Conservation (phyloP, 2,797 vertebrate genomes). For the Basileuterus tristriatus region DNA sequence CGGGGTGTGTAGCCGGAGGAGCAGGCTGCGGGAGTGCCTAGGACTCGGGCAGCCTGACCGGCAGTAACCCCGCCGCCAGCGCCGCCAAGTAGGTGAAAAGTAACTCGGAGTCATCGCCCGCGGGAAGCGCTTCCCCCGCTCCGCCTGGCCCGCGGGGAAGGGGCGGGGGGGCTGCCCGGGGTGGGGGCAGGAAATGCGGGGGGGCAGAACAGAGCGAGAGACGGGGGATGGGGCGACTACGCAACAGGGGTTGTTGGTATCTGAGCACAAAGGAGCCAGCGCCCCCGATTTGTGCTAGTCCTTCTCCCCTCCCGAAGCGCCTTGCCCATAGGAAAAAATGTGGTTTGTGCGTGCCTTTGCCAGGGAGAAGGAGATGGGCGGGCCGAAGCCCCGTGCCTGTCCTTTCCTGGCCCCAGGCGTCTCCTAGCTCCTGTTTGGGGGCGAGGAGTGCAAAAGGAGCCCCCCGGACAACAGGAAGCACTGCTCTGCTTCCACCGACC, state of each 20-base stretch:
- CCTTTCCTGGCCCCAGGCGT: not conserved
- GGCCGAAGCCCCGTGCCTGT: not conserved
- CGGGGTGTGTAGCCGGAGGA: not conserved
- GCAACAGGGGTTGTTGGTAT: no score
- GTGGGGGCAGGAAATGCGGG: not conserved
- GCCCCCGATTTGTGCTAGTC: not conserved
- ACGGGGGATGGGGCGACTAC: not conserved
- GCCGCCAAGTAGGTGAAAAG: conserved; percentile 74
- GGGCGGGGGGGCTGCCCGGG: not conserved
- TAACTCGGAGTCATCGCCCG: conserved; percentile 60
- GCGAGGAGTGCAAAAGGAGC: not conserved
- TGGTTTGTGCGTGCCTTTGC: not conserved
- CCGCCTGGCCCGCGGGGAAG: not conserved
- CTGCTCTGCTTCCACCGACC: not conserved
- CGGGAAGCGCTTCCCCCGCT: not conserved
- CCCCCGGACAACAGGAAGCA: no score
- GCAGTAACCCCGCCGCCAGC: conserved; percentile 61
- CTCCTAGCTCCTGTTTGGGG: not conserved
- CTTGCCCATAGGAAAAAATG: no score
- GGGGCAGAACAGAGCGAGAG: not conserved
- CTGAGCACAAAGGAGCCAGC: not conserved
- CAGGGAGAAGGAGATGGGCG: not conserved
- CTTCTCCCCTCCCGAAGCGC: not conserved
- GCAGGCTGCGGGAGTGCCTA: not conserved
- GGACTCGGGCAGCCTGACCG: conserved; percentile 37